Evolutionary conservation across 1,140 invertebrate genomes (phyloP).

Genomic region (Dreissena polymorpha): DNA sequence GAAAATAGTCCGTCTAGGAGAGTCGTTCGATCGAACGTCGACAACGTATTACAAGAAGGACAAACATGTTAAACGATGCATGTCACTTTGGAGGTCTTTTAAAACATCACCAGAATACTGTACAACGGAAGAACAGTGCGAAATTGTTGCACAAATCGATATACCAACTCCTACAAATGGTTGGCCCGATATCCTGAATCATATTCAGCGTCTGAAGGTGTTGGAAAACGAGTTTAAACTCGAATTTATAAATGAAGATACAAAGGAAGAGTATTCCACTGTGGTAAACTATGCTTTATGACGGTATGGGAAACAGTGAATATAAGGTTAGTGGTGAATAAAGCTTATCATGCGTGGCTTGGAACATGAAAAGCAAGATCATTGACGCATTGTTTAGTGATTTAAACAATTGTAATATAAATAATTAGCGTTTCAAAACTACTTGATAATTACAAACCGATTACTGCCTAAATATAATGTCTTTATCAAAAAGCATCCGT

Average conservation of each 20-base stretch:
- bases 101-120: constrained; percentile 12
- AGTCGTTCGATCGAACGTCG: not conserved
- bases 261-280: not conserved
- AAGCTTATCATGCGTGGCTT: no score
- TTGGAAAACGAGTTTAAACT: constrained; percentile 5
- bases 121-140: constrained; percentile 9
- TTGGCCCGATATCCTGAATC: not conserved
- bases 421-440: no score
- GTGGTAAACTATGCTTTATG: no score
- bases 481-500: no score
- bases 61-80: not conserved
- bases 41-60: not conserved
- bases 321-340: no score
- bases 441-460: no score
- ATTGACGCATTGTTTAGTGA: no score
- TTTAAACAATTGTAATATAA: no score
- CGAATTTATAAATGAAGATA: not conserved
- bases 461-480: no score
- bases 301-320: no score
- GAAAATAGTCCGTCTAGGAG: not conserved
- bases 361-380: no score
- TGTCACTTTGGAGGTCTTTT: constrained; percentile 3
- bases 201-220: not conserved
- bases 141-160: constrained; percentile 1
- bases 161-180: not conserved